Evolutionary conservation across 2,797 vertebrate genomes (phyloP).

Genomic region (Halcyon chelicuti): DNA sequence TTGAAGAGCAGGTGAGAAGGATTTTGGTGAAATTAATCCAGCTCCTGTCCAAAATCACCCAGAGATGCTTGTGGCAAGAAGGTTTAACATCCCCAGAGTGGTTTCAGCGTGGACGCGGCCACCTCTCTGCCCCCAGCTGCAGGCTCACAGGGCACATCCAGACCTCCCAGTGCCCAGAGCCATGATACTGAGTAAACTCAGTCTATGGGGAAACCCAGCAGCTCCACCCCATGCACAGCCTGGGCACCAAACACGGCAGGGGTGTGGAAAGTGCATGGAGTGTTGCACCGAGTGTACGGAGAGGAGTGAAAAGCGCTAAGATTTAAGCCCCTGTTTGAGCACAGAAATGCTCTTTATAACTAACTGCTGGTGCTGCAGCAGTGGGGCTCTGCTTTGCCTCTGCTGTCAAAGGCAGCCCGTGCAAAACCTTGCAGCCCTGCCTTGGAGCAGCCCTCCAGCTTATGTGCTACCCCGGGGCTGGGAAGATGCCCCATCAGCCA

Average conservation of each 20-base stretch:
- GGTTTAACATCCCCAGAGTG: background rate
- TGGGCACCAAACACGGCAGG: accelerated
- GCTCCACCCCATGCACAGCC: background rate
- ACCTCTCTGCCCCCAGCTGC: background rate
- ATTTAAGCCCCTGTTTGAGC: background rate
- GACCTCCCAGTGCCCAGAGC: background rate
- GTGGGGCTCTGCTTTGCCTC: background rate
- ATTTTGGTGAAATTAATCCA: background rate
- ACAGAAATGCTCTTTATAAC: background rate
- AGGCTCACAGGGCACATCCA: background rate
- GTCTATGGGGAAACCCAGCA: background rate
- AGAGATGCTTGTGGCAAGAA: background rate
- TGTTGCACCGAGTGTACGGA: no score
- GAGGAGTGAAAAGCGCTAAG: background rate
- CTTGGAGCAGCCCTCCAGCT: background rate
- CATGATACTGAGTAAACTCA: background rate
- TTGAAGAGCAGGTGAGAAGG: background rate
- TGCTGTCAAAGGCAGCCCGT: background rate
- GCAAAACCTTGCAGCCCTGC: background rate
- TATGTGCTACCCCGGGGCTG: background rate
- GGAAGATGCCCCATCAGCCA: background rate
- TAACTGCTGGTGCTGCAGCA: background rate
- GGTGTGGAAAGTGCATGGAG: background rate
- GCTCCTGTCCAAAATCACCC: background rate
- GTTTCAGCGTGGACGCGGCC: accelerated